Conservation (phyloP, 2,797 vertebrate species). For the Sebastes taczanowskii region DNA sequence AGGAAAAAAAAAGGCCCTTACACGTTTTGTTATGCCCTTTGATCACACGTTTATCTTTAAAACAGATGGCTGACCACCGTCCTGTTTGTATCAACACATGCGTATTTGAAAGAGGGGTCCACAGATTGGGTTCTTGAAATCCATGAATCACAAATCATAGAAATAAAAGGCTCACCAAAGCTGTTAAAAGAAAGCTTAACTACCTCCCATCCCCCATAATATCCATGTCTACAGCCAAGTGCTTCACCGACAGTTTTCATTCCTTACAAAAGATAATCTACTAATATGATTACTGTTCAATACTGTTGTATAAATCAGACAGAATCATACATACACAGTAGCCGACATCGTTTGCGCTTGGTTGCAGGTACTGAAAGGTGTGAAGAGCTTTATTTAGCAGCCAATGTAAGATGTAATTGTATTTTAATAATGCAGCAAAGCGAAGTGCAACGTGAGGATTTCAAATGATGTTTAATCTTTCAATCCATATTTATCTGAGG, state of each 20-base stretch:
- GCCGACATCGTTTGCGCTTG: conserved; percentile 26
- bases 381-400: conserved; percentile 51
- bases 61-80: conserved; percentile 84
- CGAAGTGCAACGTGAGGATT: conserved; percentile 50
- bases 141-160: conserved; percentile 73
- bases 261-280: conserved; percentile 77
- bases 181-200: conserved; percentile 51
- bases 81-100: conserved; percentile 77
- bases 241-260: conserved; percentile 67
- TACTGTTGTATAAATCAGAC: conserved; percentile 55
- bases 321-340: conserved; percentile 32
- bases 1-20: conserved; percentile 60
- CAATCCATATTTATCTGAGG: conserved; percentile 84
- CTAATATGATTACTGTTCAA: conserved; percentile 79
- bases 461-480: conserved; percentile 84
- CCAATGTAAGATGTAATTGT: conserved; percentile 69
- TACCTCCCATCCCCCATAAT: conserved; percentile 64
- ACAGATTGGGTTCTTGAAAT: conserved; percentile 66
- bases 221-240: conserved; percentile 70
- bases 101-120: conserved; percentile 70
- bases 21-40: conserved; percentile 85
- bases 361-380: conserved; percentile 49
- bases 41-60: conserved; percentile 86
- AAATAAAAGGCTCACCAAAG: conserved; percentile 66
- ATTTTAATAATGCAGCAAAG: conserved; percentile 65